Evolutionary conservation across 2,797 vertebrate species (phyloP), one percentile per base, ranked within the genome.

Genomic region (Dendrocincla tyrannina): DNA sequence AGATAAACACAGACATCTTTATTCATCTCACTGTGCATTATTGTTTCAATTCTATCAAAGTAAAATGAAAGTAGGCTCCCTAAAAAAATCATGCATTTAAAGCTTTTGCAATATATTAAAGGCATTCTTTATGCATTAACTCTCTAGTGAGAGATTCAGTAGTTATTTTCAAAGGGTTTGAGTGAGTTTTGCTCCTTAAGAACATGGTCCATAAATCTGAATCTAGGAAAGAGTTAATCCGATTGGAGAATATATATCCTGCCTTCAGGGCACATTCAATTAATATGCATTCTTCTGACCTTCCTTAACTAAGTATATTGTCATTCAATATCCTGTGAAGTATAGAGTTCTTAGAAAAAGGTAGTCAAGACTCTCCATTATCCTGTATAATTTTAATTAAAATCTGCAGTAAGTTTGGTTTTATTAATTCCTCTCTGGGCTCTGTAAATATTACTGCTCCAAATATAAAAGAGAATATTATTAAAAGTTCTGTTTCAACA

Each of bases 321-420:
- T 90, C 72, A 81, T 66, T 72, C 53, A 84, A 90, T 86, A 81
- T 76, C 46, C 58, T 79, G 47, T 62, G 50, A 89, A 68, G 20
- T 19, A 88, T 69, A 35, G 46, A 81, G 39, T 52, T 93, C 39
- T 81, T 74, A 42, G 60, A 32, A 89, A 72, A 85, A 75, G n/a
- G 41, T 68, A 91, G 76, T 47, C 33, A 93, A 84, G 66, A 73
- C 28, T 64, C 47, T 89, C 42, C 64, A 37, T 69, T 89, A 39
- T 18, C 64, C 33, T 53, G 28, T 66, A 78, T 78, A 11, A 59
- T 88, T 94, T 94, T 78, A 95, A 96, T 84, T 81, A 90, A 78
- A 93, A 78, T 94, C 64, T 62, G 9, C 24, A 67, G 7, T 66
- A 88, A 72, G 32, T 74, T 91, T 88, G 37, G 17, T 82, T 93